Evolutionary conservation across 2,113 vertebrate genomes (phyloP).

Genomic region (Megaceryle maxima): DNA sequence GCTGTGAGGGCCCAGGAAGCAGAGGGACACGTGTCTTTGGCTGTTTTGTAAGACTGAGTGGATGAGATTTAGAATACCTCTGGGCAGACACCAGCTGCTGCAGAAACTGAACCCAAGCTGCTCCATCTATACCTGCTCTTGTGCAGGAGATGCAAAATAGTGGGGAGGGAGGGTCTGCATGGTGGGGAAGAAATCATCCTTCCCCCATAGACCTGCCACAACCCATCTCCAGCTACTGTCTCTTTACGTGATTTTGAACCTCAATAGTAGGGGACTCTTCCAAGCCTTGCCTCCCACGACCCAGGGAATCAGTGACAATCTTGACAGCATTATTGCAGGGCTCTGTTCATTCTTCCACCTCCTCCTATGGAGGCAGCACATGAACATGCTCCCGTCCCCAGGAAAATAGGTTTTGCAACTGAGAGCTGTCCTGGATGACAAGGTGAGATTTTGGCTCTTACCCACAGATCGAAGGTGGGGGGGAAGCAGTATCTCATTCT

Average conservation of each 20-base stretch:
- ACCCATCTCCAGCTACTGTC: not conserved
- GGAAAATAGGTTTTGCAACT: not conserved
- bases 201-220: not conserved
- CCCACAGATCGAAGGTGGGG: not conserved
- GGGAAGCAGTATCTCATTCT: not conserved
- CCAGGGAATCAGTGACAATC: not conserved
- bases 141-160: not conserved
- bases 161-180: not conserved
- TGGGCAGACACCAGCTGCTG: not conserved
- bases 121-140: not conserved
- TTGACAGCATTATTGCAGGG: slow-evolving; percentile 9
- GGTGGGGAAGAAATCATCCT: not conserved
- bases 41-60: not conserved
- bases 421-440: not conserved
- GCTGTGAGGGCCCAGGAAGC: not conserved
- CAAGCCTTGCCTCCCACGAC: not conserved
- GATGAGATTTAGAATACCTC: not conserved
- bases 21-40: not conserved
- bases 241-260: not conserved
- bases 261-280: not conserved
- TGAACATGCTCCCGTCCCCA: not conserved
- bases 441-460: not conserved
- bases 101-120: not conserved
- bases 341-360: slow-evolving; percentile 3
- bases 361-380: not conserved